These are phyloP conservation scores for Esox masquinongy DNA, from an alignment of 2,797 vertebrate species.

Conservation along the genomic window DNA sequence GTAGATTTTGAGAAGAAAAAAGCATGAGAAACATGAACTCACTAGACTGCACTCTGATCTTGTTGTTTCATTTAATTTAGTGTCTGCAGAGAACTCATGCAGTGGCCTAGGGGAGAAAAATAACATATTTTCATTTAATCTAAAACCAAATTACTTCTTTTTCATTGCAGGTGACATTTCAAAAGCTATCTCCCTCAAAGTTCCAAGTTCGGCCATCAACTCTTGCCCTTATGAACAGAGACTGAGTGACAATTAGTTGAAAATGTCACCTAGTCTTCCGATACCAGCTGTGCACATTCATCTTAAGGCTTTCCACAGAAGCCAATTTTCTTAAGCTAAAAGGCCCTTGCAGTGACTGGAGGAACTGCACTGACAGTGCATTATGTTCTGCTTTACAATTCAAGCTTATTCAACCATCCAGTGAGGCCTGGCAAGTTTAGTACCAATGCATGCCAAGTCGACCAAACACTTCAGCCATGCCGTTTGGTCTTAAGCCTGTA, in stretches of 20 bases:
- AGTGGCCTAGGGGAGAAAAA: constrained; percentile 26
- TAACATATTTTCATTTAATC: constrained; percentile 49
- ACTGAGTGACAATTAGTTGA: constrained; percentile 70
- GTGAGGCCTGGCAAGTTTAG: neutral
- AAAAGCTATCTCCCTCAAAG: constrained; percentile 69
- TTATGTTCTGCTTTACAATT: neutral
- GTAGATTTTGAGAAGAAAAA: neutral
- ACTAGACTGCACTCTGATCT: neutral
- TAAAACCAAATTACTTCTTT: constrained; percentile 50
- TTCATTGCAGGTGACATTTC: constrained; percentile 72
- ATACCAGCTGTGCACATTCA: constrained; percentile 54
- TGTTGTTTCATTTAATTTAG: constrained; percentile 10
- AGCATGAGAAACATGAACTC: constrained; percentile 5
- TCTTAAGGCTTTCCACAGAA: constrained; percentile 47
- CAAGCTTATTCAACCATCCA: neutral
- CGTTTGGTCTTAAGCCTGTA: neutral
- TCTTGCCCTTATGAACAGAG: constrained; percentile 56
- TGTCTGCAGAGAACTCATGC: constrained; percentile 16
- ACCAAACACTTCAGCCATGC: neutral
- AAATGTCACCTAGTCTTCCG: constrained; percentile 69
- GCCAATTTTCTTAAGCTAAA: constrained; percentile 37
- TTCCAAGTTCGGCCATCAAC: constrained; percentile 70
- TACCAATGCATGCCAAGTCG: neutral
- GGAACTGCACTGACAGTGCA: constrained; percentile 7
- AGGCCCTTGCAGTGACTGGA: constrained; percentile 4